These are phyloP conservation scores for Strix aluco DNA, from an alignment of 2,113 vertebrate species.

Conservation along the genomic window DNA sequence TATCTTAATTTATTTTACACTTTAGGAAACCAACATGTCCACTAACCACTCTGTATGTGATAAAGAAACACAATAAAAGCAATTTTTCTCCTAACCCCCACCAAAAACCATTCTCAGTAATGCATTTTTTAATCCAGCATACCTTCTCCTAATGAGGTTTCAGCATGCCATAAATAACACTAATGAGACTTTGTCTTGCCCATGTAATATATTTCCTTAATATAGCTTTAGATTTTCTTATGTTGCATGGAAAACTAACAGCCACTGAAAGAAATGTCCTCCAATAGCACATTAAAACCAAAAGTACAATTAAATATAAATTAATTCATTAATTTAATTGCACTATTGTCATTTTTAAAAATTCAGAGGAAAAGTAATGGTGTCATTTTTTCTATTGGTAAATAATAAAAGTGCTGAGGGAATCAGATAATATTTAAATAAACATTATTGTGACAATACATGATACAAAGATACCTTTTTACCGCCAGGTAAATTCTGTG, in stretches of 20 bases:
- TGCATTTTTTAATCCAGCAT: slow-evolving; percentile 81
- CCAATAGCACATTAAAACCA: slow-evolving; percentile 75
- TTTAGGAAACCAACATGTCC: slow-evolving; percentile 74
- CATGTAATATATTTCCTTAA: slow-evolving; percentile 83
- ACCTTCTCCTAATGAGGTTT: slow-evolving; percentile 86
- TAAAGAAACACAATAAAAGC: slow-evolving; percentile 82
- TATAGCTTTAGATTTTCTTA: slow-evolving; percentile 81
- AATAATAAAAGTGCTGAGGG: slow-evolving; percentile 78
- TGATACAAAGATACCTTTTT: slow-evolving; percentile 42
- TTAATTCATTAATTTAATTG: slow-evolving; percentile 82
- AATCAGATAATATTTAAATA: slow-evolving; percentile 78
- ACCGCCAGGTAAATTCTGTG: slow-evolving; percentile 33
- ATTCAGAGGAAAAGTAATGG: slow-evolving; percentile 77
- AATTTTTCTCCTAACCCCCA: slow-evolving; percentile 67
- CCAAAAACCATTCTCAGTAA: slow-evolving; percentile 71
- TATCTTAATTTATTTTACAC: slow-evolving; percentile 77
- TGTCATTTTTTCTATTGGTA: slow-evolving; percentile 78
- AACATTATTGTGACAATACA: slow-evolving; percentile 65
- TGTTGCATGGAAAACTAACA: slow-evolving; percentile 78
- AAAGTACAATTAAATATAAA: slow-evolving; percentile 85
- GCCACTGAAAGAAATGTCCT: slow-evolving; percentile 73
- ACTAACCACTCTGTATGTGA: slow-evolving; percentile 75
- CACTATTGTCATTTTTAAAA: slow-evolving; percentile 72
- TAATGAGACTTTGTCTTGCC: slow-evolving; percentile 84
- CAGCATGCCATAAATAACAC: slow-evolving; percentile 83